Base-by-base conservation (phyloP, 2,113 vertebrate species). In the Varanus salvator region DNA sequence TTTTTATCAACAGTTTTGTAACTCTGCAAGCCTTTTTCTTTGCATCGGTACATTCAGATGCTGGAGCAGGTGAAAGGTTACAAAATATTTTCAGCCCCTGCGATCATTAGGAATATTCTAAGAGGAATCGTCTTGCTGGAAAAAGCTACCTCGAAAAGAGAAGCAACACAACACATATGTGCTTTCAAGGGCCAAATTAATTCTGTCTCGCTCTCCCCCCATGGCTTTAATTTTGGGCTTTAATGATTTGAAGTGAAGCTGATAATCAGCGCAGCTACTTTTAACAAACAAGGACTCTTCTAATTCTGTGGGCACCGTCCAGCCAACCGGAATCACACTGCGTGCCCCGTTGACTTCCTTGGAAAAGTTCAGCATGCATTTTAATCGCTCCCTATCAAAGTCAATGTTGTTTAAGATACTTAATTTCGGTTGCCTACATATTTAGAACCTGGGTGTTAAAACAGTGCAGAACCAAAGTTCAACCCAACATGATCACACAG, bases 211-310 rank as follows among this genome's bases (percentile, higher is more conserved):
- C 2, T 29, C 85, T 72, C 89, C 84, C 31, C 14, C n/a, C 86
- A 17, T 80, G 90, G 19, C 84, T 89, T 94, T 93, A 80, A 93
- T 90, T 93, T 92, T 82, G 92, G 60, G 48, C 44, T 77, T 90
- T 29, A 82, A 92, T 50, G 77, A 71, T 44, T 44, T 44, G 38
- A 44, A 44, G 89, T 92, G 92, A 92, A 93, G 94, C 91, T 89
- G 60, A 89, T 91, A 91, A 90, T 94, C 92, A 93, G 68, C 86
- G 91, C 93, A 93, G 91, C 69, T 92, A 83, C 81, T 92, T 75
- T 92, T 84, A 93, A 77, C 4, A 1, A 29, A 19, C 85, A 48
- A 17, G 29, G 90, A 91, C 89, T 78, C 94, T 88, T 54, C 21
- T 27, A 69, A 69, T 52, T 72, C 48, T 38, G 14, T 82, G 21